Evolutionary conservation across 2,797 vertebrate species (phyloP), one percentile per base, ranked within the genome.

Genomic region (Graptemys geographica): DNA sequence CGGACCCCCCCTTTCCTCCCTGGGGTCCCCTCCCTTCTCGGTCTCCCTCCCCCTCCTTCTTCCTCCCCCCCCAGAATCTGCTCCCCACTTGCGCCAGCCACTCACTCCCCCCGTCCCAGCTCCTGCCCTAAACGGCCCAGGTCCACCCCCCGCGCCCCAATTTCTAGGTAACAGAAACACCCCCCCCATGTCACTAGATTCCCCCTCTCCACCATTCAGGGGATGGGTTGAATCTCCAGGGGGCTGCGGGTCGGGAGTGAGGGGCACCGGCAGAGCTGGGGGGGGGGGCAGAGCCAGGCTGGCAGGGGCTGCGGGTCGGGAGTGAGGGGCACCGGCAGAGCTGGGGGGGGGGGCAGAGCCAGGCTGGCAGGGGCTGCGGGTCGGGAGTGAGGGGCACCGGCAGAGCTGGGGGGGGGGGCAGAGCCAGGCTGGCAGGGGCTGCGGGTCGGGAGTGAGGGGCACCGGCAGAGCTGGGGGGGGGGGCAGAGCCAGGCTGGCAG

Each of bases 211-310:
- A 16, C 19, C 8, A 15, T 49, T 19, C 28, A 13, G 59, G 59
- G 28, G 12, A 27, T 62, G 59, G 59, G 28, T 15, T 15, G 28
- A 62, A 6, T 27, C 31, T 33, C 62, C 15, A 33, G 47, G 16
- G 8, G 13, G 9, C 33, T 11, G 19, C 2, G 9, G 28, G 8
- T 21, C 8, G 16, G 76, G 78, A 47, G 47, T 47, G 21, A 15
- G 37, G n/a, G 8, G 96, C 96, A 87, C 93, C 97, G 19, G 80
- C 96, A 84, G 96, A 96, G 41, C 86, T 27, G 55, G 25, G 23
- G 21, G n/a, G n/a, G 55, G 3, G 55, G 49, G 49, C 11, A 51
- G 49, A 41, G 41, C 41, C 41, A 41, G 3, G 12, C 49, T 51
- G 11, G 49, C 11, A 49, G 49, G 49, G 49, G 49, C 49, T 49